These are phyloP conservation scores for Corella eumyota DNA, from an alignment of 23 tunicate genomes.

Conservation along the genomic window DNA sequence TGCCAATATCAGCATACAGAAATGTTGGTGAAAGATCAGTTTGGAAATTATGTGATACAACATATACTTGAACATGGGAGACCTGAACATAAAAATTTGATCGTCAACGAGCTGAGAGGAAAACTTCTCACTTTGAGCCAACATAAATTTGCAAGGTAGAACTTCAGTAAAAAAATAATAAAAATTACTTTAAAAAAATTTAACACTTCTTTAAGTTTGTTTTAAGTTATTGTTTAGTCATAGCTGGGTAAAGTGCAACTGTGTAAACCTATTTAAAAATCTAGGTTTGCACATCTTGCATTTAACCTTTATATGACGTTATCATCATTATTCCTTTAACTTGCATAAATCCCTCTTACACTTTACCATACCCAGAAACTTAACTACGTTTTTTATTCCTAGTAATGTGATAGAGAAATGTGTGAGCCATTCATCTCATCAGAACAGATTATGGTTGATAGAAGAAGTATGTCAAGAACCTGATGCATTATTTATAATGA, in stretches of 20 bases:
- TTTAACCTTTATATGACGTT: conserved; percentile 11
- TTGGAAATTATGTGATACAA: conserved; percentile 97
- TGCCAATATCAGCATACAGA: conserved; percentile 55
- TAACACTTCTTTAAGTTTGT: not conserved
- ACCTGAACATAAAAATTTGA: conserved; percentile 79
- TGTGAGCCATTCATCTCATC: conserved; percentile 71
- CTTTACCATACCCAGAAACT: no score
- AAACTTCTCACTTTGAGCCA: conserved; percentile 77
- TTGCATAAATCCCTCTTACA: no score
- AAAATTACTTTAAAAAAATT: not conserved
- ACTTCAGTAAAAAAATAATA: no score
- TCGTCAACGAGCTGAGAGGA: conserved; percentile 79
- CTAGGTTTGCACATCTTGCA: conserved; percentile 26
- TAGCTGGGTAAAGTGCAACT: conserved; percentile 71
- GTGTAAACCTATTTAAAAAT: conserved; percentile 50
- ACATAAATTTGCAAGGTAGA: conserved; percentile 98
- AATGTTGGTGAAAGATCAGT: conserved; percentile 89
- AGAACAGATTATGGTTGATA: conserved; percentile 75
- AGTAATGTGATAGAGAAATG: conserved; percentile 99
- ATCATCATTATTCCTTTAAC: no score
- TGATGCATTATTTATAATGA: conserved; percentile 87
- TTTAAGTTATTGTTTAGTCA: not conserved
- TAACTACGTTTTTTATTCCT: not conserved
- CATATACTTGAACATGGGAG: conserved; percentile 97
- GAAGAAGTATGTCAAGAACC: conserved; percentile 97